Percentiles rank a stretch among this genome's conserved stretches.
Evolutionary conservation across 2,888 invertebrate genomes (phyloP).

Genomic region (Noctua pronuba): DNA sequence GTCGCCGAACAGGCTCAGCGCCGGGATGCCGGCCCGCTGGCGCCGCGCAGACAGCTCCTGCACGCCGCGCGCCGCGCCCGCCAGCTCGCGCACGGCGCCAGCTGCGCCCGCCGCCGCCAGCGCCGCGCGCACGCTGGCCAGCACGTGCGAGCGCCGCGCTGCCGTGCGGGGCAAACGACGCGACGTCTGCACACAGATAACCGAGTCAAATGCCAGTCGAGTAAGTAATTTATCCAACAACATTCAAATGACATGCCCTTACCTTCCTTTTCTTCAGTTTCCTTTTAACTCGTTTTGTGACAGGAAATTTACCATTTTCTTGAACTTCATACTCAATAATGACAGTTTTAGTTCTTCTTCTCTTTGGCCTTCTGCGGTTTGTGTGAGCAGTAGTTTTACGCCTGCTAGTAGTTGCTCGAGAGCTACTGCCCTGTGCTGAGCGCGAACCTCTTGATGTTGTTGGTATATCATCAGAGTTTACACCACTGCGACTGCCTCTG

Average conservation of each 20-base stretch:
- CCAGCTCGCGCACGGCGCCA: conserved; percentile 74
- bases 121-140: conserved; percentile 82
- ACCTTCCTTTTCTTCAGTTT: conserved; percentile 83
- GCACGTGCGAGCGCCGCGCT: conserved; percentile 83
- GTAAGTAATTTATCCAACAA: too few species aligned
- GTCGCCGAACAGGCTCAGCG: conserved; percentile 91
- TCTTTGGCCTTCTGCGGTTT: conserved; percentile 75
- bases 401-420: conserved; percentile 60
- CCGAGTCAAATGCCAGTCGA: background rate
- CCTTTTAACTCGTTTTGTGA: conserved; percentile 88
- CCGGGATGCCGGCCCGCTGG: conserved; percentile 73
- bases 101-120: conserved; percentile 63
- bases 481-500: conserved; percentile 55
- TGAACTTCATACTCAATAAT: conserved; percentile 92
- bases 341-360: conserved; percentile 90
- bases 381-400: conserved; percentile 69
- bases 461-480: conserved; percentile 63
- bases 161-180: conserved; percentile 83
- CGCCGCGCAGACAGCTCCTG: conserved; percentile 63
- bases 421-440: conserved; percentile 34
- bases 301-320: conserved; percentile 91
- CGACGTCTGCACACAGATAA: conserved; percentile 67
- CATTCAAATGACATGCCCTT: conserved; percentile 31
- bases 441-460: conserved; percentile 67
- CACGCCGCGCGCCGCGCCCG: background rate